Percentiles rank a stretch among this genome's conserved stretches.
phyloP scores from a whole-genome alignment of 2,113 vertebrate genomes.

The Cariama cristata region DNA sequence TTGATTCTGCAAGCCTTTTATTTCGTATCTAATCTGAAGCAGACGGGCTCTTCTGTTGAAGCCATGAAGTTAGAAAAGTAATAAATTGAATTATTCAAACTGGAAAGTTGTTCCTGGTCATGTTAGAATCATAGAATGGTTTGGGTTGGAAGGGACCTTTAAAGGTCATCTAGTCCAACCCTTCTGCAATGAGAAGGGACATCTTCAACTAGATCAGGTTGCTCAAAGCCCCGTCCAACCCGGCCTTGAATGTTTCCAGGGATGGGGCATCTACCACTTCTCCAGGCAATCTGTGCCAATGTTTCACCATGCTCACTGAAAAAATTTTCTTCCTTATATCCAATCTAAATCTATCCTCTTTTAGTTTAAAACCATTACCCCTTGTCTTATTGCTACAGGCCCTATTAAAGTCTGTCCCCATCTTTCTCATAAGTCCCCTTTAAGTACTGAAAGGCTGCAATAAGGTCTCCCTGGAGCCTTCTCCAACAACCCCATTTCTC shows the following conservation, averaged over 20 bases:
- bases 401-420: neutral
- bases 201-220: neutral
- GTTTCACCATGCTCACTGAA: neutral
- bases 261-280: neutral
- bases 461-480: neutral
- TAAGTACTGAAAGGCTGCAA: neutral
- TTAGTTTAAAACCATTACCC: neutral
- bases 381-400: neutral
- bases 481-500: neutral
- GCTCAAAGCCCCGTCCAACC: fast-evolving
- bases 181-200: neutral
- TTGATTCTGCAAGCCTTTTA: neutral
- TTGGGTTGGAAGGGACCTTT: neutral
- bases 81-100: neutral
- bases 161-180: neutral
- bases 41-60: neutral
- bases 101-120: neutral
- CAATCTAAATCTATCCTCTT: neutral
- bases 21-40: constrained; percentile 19
- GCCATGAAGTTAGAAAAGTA: neutral
- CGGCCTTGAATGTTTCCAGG: neutral
- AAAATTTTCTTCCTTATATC: neutral
- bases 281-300: neutral
- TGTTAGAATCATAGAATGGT: neutral
- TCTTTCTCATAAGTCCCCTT: neutral